A percentile compares a stretch with the other conserved stretches of the same genome.
These are phyloP conservation scores for Trichogramma evanescens DNA, from an alignment of 2,888 invertebrate species.

Conservation along the genomic window DNA sequence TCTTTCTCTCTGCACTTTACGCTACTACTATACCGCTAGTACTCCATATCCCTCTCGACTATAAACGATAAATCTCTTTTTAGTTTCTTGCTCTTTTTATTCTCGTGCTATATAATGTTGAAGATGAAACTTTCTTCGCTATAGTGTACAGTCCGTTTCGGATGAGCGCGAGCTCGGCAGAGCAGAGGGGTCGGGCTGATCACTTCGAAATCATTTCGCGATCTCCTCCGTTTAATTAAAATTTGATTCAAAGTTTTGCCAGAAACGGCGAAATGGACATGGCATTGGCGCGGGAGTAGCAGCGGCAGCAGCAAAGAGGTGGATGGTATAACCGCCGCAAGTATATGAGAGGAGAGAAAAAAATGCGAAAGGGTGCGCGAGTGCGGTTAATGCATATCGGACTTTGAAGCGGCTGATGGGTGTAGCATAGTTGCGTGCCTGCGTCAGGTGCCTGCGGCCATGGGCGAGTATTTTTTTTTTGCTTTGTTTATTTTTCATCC, in stretches of 20 bases:
- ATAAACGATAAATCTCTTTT: conserved; percentile 30
- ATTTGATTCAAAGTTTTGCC: conserved; percentile 42
- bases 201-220: conserved; percentile 38
- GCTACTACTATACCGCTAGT: neutral
- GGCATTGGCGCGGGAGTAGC: conserved; percentile 9
- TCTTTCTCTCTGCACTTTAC: conserved; percentile 1
- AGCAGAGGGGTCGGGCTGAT: conserved; percentile 30
- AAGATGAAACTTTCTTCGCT: conserved; percentile 24
- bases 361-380: conserved; percentile 28
- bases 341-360: conserved; percentile 8
- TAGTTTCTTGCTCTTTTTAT: no score
- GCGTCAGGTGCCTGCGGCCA: no score
- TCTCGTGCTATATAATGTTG: no score
- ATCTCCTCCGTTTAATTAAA: conserved; percentile 46
- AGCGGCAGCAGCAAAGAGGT: conserved; percentile 13
- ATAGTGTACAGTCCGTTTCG: neutral
- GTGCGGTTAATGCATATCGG: conserved; percentile 43
- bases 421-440: conserved; percentile 22
- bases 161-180: conserved; percentile 7
- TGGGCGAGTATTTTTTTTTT: no score
- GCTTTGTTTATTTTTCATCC: neutral
- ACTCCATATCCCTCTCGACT: conserved; percentile 14
- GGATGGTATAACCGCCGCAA: no score
- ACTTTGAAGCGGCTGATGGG: conserved; percentile 32
- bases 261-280: conserved; percentile 13